phyloP scores from a whole-genome alignment of 2,113 vertebrate genomes.

The Miniopterus natalensis region DNA sequence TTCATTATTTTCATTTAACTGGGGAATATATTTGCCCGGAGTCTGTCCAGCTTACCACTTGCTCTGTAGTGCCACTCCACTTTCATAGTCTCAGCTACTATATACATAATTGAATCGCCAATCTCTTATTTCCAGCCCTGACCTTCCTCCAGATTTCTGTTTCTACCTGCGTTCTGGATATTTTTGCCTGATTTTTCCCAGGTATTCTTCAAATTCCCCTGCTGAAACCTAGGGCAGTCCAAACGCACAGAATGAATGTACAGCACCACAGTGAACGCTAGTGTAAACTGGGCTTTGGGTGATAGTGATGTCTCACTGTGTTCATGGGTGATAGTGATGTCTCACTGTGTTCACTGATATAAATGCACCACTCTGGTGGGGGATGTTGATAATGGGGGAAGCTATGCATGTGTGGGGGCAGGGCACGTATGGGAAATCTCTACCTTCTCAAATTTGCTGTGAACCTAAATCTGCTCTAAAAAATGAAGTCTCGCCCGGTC shows the following conservation, averaged over 20 bases:
- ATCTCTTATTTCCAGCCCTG: background rate
- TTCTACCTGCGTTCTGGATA: background rate
- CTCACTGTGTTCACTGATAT: fast-evolving
- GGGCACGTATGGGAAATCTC: background rate
- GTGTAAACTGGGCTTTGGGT: too few species aligned
- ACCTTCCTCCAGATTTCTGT: too few species aligned
- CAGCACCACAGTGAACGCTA: background rate
- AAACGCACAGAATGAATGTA: background rate
- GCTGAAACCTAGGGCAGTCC: background rate
- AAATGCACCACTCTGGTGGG: background rate
- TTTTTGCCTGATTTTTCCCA: background rate
- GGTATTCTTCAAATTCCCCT: background rate
- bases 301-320: background rate
- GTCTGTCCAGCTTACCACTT: background rate
- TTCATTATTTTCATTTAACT: background rate
- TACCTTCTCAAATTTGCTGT: background rate
- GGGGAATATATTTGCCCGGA: background rate
- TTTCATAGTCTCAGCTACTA: background rate
- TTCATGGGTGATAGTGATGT: background rate
- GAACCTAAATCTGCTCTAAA: background rate
- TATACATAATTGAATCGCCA: background rate
- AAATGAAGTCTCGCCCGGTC: background rate
- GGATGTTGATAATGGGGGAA: background rate
- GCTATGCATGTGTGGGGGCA: too few species aligned
- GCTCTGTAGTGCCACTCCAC: background rate